These are phyloP conservation scores for Mormyrus hasselquistii DNA, from an alignment of 2,797 vertebrate species.

Conservation along the genomic window DNA sequence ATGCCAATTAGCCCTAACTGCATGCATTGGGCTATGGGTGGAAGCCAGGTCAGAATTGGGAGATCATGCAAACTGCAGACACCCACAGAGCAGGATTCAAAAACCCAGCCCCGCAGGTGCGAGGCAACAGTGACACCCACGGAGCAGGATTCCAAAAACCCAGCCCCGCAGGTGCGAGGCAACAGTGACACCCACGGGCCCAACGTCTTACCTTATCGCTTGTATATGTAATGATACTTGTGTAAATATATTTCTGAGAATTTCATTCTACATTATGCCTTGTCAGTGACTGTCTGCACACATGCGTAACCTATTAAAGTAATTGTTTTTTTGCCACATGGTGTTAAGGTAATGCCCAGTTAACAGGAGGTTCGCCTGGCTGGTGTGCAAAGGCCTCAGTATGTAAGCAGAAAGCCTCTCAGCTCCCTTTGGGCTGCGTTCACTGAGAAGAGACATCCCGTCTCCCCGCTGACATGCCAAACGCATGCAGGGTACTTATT, in stretches of 20 bases:
- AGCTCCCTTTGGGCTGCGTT: not conserved
- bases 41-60: not conserved
- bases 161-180: not conserved
- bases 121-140: not conserved
- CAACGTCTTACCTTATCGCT: not conserved
- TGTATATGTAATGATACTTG: not conserved
- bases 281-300: not conserved
- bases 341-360: not conserved
- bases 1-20: not conserved
- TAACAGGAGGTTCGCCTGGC: not conserved
- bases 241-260: not conserved
- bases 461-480: not conserved
- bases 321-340: not conserved
- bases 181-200: not conserved
- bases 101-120: not conserved
- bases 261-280: not conserved
- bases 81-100: not conserved
- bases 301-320: not conserved
- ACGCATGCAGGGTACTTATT: constrained; percentile 29
- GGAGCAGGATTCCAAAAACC: not conserved
- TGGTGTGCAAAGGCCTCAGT: not conserved
- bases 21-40: not conserved
- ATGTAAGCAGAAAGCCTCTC: not conserved
- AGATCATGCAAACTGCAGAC: not conserved
- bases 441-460: not conserved